A percentile compares a stretch with the other conserved stretches of the same genome.
phyloP scores from a whole-genome alignment of 2,888 invertebrate genomes.

The Griposia aprilina region DNA sequence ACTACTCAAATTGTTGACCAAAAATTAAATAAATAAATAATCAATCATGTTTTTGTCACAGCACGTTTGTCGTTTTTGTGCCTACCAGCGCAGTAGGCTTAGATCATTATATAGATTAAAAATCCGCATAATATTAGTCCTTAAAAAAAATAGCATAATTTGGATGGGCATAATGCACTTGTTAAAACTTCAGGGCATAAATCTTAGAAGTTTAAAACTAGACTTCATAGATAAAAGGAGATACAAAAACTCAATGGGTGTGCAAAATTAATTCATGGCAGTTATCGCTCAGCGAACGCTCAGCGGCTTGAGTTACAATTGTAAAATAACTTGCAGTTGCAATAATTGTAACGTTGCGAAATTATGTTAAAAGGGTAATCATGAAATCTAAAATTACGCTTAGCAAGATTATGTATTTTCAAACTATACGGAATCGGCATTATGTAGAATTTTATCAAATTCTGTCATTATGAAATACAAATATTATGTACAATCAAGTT shows the following conservation, averaged over 20 bases:
- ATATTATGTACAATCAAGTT: constrained; percentile 37
- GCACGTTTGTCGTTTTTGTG: neutral
- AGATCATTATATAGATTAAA: neutral
- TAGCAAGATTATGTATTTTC: neutral
- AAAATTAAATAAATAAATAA: neutral
- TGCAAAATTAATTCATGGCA: neutral
- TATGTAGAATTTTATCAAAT: neutral
- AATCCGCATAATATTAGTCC: neutral
- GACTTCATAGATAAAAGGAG: neutral
- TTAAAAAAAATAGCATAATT: constrained; percentile 29
- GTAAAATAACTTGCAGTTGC: neutral
- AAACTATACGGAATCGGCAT: neutral
- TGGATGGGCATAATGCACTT: constrained; percentile 18
- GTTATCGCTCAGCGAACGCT: constrained; percentile 1
- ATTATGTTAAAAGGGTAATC: neutral
- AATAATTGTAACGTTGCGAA: neutral
- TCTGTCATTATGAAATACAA: neutral
- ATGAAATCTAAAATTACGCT: neutral
- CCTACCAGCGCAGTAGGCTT: neutral
- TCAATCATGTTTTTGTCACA: neutral
- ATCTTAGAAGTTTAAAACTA: neutral
- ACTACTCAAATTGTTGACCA: neutral
- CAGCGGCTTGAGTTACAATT: neutral
- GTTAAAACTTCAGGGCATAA: neutral
- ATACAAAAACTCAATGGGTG: neutral